Evolutionary conservation across 2,797 vertebrate species (phyloP), one percentile per base, ranked within the genome.

Genomic region (Lagodon rhomboides): DNA sequence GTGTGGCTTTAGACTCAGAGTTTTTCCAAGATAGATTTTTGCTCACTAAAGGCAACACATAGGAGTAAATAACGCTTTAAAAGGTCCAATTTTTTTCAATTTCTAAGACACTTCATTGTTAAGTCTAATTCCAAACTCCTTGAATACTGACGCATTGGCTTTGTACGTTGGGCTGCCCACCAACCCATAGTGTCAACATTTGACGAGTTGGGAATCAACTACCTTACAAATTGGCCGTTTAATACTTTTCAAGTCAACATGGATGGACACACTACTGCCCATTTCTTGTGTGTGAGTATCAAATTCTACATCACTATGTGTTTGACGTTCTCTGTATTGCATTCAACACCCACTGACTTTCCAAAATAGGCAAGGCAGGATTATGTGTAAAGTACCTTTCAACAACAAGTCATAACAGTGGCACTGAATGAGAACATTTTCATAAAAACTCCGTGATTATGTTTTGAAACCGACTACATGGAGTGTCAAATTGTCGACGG

Each of bases 311-410:
- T 61, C 47, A 5, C 44, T 50, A 27, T 22, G 49, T 50, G 49
- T 54, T 64, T 55, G 25, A 75, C 16, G 23, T 9, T 43, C n/a
- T 44, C 15, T 2, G 12, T n/a, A 12, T 17, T 53, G 12, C n/a
- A 46, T 60, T 46, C 46, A 41, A 53, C 18, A 68, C 34, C 44
- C 60, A 77, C 22, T n/a, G 22, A 70, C 25, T n/a, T 77, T 69
- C 18, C 23, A 30, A 50, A 65, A 11, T 27, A 49, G 4, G 16
- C 41, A 25, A 62, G 41, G 20, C 10, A 60, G 7, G 18, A n/a
- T 11, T 46, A 46, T 62, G 17, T 61, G n/a, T 44, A 44, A 44
- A 4, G 15, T n/a, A 46, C n/a, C 60, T 44, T 23, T 62, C 22
- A 43, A 62, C 41, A 62, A 25, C 41, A 44, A 22, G n/a, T 22